Evolutionary conservation across 1,140 invertebrate genomes (phyloP), one percentile per base, ranked within the genome.

Genomic region (Anastrepha ludens): DNA sequence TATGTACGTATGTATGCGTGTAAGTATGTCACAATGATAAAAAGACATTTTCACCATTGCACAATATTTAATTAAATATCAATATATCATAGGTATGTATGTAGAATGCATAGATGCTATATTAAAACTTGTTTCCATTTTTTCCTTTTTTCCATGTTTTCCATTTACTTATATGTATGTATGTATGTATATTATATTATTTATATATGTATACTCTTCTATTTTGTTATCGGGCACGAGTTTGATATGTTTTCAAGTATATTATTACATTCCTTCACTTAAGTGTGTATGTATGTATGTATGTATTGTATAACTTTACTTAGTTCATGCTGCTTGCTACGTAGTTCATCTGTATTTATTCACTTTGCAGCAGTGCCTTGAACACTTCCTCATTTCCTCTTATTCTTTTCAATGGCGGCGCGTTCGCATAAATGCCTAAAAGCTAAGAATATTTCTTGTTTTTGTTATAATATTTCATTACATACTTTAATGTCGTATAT

Each of bases 191-290:
- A 44, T 65, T 65, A 78, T 62, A 81, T 60, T 88, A 86, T 86
- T 70, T 86, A 60, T 55, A 55, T 64, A 44, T 86, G 47, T 55
- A 55, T 64, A 44, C 64, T 86, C 20, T 67, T 47, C 55, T 87
- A 55, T 65, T 87, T 88, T 88, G 85, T 85, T 59, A 89, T 89
- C 91, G 92, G 92, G 92, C 92, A 93, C 92, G 91, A 93, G 89
- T 91, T 92, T 93, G 92, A 93, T 93, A 93, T 93, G 92, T 92
- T 92, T 93, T 91, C 89, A 89, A 89, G 85, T 62, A 88, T 59
- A 29, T 85, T 59, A 29, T 85, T 64, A 20, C 41, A 17, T 81
- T 87, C 86, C 85, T 86, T 87, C 29, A 87, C 13, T 85, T 65
- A 47, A 13, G 55, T 81, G 67, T 58, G 39, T 85, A 13, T 58